These are phyloP conservation scores for Mus spretus DNA, from an alignment of 2,797 vertebrate species.

Conservation along the genomic window DNA sequence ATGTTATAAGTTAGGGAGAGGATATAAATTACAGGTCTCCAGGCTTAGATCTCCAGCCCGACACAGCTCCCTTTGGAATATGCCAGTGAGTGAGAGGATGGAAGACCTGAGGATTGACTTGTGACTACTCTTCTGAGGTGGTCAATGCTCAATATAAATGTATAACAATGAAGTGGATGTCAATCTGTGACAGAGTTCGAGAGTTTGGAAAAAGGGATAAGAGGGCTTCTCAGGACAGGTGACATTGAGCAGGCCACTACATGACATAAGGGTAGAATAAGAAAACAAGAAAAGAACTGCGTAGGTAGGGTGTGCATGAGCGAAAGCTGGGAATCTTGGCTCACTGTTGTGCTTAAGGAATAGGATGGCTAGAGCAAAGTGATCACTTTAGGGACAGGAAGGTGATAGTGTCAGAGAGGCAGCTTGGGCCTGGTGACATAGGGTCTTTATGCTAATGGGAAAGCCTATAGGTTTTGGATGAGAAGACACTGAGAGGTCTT, in stretches of 20 bases:
- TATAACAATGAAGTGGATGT: not conserved
- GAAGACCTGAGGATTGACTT: not conserved
- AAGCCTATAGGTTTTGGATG: slow-evolving; percentile 30
- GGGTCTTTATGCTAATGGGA: not conserved
- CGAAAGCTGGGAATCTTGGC: not conserved
- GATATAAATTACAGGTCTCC: not conserved
- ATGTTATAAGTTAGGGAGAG: not conserved
- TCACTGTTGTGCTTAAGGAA: not conserved
- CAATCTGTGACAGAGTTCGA: not conserved
- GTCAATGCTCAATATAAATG: not conserved
- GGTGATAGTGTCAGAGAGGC: not conserved
- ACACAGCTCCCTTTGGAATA: not conserved
- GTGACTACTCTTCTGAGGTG: not conserved
- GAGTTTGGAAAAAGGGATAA: not conserved
- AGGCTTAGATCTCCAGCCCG: not conserved
- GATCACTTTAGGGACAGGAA: not conserved
- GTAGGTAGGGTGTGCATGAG: not conserved
- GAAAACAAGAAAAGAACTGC: slow-evolving; percentile 6
- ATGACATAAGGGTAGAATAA: not conserved
- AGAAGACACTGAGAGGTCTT: not conserved
- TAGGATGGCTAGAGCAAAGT: not conserved
- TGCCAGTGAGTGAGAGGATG: not conserved
- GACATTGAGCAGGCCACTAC: not conserved
- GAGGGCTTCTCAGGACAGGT: not conserved
- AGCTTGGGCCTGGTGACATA: not conserved